Percentiles rank a stretch among this genome's conserved stretches.
phyloP scores from a whole-genome alignment of 2,113 vertebrate genomes.

The Pachycephala philippinensis region DNA sequence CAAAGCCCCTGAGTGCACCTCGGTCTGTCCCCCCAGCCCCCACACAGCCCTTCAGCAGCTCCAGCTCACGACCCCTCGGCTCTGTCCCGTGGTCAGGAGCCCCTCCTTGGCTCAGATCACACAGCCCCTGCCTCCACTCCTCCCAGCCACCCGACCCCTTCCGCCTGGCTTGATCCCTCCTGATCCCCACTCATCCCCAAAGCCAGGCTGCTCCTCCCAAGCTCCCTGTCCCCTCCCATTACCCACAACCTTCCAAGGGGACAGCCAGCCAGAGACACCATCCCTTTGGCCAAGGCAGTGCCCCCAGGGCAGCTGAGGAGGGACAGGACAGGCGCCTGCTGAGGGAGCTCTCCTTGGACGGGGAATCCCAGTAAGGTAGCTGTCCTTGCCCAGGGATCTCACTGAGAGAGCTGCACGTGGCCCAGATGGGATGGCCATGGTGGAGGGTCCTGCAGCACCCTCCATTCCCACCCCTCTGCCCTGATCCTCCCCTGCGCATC shows the following conservation, averaged over 20 bases:
- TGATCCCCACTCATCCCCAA: background rate
- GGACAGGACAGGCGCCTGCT: background rate
- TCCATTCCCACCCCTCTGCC: background rate
- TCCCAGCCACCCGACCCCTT: background rate
- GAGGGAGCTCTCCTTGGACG: background rate
- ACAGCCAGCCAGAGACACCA: background rate
- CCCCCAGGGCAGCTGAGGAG: background rate
- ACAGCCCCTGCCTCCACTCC: background rate
- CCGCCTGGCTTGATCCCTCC: background rate
- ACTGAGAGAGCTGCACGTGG: background rate
- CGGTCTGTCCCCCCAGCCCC: background rate
- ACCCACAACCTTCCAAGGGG: background rate
- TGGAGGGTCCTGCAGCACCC: background rate
- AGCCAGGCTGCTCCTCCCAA: background rate
- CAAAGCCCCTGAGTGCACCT: constrained; percentile 20
- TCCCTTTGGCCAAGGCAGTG: background rate
- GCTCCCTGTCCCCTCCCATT: background rate
- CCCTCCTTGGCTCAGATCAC: background rate
- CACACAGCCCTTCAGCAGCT: background rate
- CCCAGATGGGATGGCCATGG: rapidly evolving
- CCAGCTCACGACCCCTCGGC: background rate
- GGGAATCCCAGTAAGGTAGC: background rate
- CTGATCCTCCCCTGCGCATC: background rate
- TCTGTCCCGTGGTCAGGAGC: rapidly evolving
- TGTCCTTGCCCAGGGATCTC: background rate